These are phyloP conservation scores for Caenorhabditis briggsae DNA, from an alignment of 1,140 invertebrate genomes.

Conservation along the genomic window DNA sequence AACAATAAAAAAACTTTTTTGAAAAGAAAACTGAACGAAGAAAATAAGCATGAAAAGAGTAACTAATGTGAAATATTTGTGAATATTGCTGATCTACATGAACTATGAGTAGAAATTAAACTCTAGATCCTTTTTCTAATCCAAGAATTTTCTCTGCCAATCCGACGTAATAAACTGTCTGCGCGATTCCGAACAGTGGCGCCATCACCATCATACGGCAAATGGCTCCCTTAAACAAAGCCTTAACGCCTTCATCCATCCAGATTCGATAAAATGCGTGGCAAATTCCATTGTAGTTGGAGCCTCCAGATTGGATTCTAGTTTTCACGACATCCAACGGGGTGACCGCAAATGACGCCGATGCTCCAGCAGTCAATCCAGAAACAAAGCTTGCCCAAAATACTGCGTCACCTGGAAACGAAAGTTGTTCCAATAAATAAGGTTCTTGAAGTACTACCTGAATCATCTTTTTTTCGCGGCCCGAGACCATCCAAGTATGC, in stretches of 20 bases:
- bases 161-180: conserved; percentile 97
- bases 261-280: conserved; percentile 81
- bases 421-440: background rate
- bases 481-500: conserved; percentile 89
- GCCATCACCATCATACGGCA: conserved; percentile 97
- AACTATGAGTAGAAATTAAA: conserved; percentile 17
- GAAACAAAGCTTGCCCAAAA: conserved; percentile 93
- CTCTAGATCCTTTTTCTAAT: conserved; percentile 45
- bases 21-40: background rate
- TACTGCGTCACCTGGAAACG: conserved; percentile 83
- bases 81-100: background rate
- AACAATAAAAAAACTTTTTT: background rate
- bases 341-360: conserved; percentile 90
- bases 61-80: background rate
- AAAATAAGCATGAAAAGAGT: background rate
- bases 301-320: conserved; percentile 89
- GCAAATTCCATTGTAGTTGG: conserved; percentile 82
- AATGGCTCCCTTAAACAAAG: conserved; percentile 96
- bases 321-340: conserved; percentile 98
- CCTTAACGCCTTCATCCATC: conserved; percentile 89
- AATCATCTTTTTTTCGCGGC: conserved; percentile 79
- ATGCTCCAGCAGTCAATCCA: conserved; percentile 89
- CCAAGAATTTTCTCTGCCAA: conserved; percentile 91
- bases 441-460: conserved; percentile 48
- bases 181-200: conserved; percentile 97